These are phyloP conservation scores for Stichopus horrens DNA, from an alignment of 53 echinoderm and acorn worm species.

Conservation along the genomic window DNA sequence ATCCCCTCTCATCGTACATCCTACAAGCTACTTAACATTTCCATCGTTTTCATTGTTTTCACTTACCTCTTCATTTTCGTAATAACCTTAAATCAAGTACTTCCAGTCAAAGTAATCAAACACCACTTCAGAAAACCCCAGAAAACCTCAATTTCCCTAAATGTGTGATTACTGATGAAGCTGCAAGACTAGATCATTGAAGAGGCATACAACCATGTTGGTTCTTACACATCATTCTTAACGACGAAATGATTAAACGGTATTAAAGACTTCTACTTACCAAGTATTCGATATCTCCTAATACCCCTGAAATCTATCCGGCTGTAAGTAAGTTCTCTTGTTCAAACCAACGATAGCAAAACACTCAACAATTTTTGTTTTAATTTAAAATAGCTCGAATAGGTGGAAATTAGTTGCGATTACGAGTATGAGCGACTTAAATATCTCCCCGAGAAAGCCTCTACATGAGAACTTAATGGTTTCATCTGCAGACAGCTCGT, in stretches of 20 bases:
- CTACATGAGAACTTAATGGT: slow-evolving; percentile 15
- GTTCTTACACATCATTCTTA: too few relatives aligned
- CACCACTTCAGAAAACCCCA: too few relatives aligned
- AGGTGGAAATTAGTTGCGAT: slow-evolving; percentile 28
- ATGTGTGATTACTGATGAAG: too few relatives aligned
- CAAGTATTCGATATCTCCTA: slow-evolving; percentile 6
- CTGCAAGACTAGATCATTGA: too few relatives aligned
- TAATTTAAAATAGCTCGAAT: slow-evolving; percentile 28
- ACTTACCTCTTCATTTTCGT: too few relatives aligned
- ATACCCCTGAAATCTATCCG: slow-evolving; percentile 3
- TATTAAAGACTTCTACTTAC: neutral
- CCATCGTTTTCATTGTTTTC: too few relatives aligned
- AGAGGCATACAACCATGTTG: too few relatives aligned
- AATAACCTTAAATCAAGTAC: too few relatives aligned
- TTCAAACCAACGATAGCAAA: neutral
- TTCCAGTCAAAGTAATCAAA: too few relatives aligned
- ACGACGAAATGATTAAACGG: neutral
- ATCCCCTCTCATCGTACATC: too few relatives aligned
- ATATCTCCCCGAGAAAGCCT: neutral
- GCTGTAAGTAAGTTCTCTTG: neutral
- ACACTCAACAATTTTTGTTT: neutral
- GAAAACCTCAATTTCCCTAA: too few relatives aligned
- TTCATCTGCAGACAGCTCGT: neutral
- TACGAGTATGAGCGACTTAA: slow-evolving; percentile 31
- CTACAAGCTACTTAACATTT: too few relatives aligned